Evolutionary conservation across 2,113 vertebrate genomes (phyloP).

Genomic region (Stegastes partitus): DNA sequence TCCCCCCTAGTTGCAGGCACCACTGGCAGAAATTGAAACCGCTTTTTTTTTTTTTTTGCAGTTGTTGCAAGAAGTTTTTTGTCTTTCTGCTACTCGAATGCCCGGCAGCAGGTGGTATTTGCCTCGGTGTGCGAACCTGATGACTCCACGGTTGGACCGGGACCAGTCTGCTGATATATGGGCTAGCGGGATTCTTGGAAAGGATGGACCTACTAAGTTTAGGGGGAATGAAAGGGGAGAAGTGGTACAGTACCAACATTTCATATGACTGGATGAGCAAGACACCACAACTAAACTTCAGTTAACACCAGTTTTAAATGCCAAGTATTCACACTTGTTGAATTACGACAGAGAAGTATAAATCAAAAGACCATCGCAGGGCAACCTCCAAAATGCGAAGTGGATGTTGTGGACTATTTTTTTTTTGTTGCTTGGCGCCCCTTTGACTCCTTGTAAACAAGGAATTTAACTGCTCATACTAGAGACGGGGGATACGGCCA

Average conservation of each 20-base stretch:
- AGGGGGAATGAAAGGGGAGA: slow-evolving; percentile 72
- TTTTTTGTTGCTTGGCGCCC: not conserved
- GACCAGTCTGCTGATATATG: slow-evolving; percentile 62
- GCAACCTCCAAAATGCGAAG: not conserved
- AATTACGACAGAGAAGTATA: slow-evolving; percentile 36
- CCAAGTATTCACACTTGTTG: slow-evolving; percentile 62
- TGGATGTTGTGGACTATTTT: not conserved
- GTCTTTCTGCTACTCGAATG: not conserved
- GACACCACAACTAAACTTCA: slow-evolving; percentile 33
- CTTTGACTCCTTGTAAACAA: not conserved
- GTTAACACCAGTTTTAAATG: slow-evolving; percentile 54
- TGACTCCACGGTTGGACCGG: slow-evolving; percentile 58
- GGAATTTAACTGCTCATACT: not conserved
- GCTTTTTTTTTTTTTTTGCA: slow-evolving; percentile 19
- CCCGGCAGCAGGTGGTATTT: slow-evolving; percentile 66
- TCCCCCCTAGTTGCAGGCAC: not conserved
- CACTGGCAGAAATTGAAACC: slow-evolving; percentile 8
- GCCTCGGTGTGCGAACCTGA: slow-evolving; percentile 53
- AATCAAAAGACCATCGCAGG: slow-evolving; percentile 12
- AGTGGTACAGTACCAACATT: slow-evolving; percentile 63
- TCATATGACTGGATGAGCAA: slow-evolving; percentile 43
- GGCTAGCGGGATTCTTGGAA: slow-evolving; percentile 72
- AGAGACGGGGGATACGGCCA: not conserved
- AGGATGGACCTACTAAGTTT: slow-evolving; percentile 76
- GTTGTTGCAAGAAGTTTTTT: slow-evolving; percentile 17